Evolutionary conservation across 37 sponge, comb jelly and placozoan species (phyloP).

Genomic region (Aplysina aerophoba): DNA sequence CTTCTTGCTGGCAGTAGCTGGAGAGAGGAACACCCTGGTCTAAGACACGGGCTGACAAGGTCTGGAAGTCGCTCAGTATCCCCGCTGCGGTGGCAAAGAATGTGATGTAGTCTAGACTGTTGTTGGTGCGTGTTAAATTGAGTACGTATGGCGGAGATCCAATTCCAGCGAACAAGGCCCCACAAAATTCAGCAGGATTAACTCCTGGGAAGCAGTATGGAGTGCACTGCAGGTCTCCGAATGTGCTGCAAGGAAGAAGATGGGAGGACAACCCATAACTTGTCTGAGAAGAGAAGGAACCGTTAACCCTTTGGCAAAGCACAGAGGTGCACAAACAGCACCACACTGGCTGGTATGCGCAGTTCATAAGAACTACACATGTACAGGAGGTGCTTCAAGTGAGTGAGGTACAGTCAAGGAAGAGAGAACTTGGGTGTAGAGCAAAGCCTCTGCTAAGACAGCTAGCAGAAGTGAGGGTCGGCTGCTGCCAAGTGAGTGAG

Average conservation of each 20-base stretch:
- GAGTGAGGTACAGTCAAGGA: no score
- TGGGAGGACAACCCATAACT: no score
- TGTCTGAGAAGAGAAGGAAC: no score
- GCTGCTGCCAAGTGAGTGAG: no score
- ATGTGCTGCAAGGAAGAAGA: background rate
- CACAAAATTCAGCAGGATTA: slow-evolving; percentile 14
- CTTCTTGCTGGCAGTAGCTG: slow-evolving; percentile 22
- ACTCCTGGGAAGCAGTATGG: background rate
- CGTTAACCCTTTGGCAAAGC: no score
- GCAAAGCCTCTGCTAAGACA: no score
- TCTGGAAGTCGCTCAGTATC: background rate
- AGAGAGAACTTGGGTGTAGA: no score
- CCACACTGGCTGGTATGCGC: no score
- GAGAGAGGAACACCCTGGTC: background rate
- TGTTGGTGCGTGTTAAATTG: background rate
- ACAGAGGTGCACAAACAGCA: no score
- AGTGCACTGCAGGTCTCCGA: background rate
- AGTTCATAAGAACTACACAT: no score
- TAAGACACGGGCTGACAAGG: background rate
- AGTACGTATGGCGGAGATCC: background rate
- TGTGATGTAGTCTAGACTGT: slow-evolving; percentile 5
- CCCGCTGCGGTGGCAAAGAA: background rate
- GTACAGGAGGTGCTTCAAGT: no score
- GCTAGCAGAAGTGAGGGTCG: no score
- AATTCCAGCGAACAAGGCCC: slow-evolving; percentile 7